Evolutionary conservation across 2,797 vertebrate species (phyloP).

Genomic region (Falco cherrug): DNA sequence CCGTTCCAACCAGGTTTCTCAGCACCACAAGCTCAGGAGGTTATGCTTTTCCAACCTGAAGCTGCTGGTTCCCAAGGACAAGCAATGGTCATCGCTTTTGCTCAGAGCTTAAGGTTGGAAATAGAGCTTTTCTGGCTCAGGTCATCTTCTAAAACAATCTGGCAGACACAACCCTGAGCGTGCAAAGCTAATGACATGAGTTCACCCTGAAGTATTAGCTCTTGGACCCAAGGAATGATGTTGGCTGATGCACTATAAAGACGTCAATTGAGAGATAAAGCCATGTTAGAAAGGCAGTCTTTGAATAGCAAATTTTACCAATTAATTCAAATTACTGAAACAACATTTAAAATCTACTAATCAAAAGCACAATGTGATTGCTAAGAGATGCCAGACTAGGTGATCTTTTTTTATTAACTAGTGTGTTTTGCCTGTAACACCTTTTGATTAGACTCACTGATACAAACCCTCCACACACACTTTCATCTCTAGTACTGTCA

Average conservation of each 20-base stretch:
- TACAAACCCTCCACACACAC: not conserved
- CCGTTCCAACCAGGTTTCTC: not conserved
- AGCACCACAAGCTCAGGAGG: not conserved
- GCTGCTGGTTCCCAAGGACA: not conserved
- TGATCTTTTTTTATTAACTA: not conserved
- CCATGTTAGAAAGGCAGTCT: not conserved
- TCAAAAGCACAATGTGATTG: not conserved
- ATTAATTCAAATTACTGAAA: not conserved
- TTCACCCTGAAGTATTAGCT: not conserved
- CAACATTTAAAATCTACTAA: not conserved
- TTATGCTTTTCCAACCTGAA: not conserved
- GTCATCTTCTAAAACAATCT: not conserved
- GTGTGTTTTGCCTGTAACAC: not conserved
- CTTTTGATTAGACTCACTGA: not conserved
- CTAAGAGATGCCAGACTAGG: not conserved
- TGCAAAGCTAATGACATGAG: not conserved
- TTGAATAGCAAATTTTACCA: not conserved
- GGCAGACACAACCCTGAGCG: not conserved
- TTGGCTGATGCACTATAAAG: not conserved
- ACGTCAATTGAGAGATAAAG: not conserved
- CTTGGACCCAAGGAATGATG: not conserved
- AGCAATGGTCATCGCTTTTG: not conserved
- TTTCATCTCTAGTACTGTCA: not conserved
- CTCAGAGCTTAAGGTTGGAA: not conserved
- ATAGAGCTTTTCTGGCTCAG: not conserved